These are phyloP conservation scores for Oplegnathus fasciatus DNA, from an alignment of 2,113 vertebrate genomes.

Conservation along the genomic window DNA sequence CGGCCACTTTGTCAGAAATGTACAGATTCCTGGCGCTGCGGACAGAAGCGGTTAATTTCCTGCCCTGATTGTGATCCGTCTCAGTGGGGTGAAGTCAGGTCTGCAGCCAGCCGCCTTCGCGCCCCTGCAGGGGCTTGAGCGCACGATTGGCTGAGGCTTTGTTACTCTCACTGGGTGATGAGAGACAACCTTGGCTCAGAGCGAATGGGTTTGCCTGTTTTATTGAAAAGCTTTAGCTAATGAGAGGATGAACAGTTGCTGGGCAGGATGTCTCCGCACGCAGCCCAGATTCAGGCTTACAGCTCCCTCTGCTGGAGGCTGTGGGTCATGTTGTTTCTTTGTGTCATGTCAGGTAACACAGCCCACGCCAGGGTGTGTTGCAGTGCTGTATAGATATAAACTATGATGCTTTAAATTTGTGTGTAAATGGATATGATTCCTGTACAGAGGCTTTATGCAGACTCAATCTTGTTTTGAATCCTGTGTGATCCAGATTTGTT, in stretches of 20 bases:
- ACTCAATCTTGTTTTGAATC: background rate
- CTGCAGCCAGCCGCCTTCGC: conserved; percentile 10
- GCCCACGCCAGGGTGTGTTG: conserved; percentile 1
- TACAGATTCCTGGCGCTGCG: background rate
- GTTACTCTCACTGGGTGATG: conserved; percentile 35
- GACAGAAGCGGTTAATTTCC: conserved; percentile 3
- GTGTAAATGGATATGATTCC: conserved; percentile 27
- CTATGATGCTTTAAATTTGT: conserved; percentile 31
- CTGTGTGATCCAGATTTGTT: conserved; percentile 7
- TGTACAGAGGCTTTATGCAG: conserved; percentile 28
- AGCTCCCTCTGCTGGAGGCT: conserved; percentile 72
- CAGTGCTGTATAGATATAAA: conserved; percentile 17
- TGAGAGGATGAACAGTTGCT: conserved; percentile 63
- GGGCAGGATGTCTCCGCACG: conserved; percentile 59
- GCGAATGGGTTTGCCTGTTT: conserved; percentile 48
- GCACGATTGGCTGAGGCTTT: conserved; percentile 46
- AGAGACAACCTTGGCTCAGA: conserved; percentile 44
- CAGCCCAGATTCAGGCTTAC: background rate
- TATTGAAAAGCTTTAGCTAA: conserved; percentile 45
- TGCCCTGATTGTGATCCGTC: background rate
- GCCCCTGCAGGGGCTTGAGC: background rate
- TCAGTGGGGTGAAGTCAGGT: conserved; percentile 39
- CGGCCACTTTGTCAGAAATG: background rate
- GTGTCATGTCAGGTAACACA: conserved; percentile 20
- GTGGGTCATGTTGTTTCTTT: background rate